These are phyloP conservation scores for Eueides isabella DNA, from an alignment of 1,140 invertebrate genomes.

Conservation along the genomic window DNA sequence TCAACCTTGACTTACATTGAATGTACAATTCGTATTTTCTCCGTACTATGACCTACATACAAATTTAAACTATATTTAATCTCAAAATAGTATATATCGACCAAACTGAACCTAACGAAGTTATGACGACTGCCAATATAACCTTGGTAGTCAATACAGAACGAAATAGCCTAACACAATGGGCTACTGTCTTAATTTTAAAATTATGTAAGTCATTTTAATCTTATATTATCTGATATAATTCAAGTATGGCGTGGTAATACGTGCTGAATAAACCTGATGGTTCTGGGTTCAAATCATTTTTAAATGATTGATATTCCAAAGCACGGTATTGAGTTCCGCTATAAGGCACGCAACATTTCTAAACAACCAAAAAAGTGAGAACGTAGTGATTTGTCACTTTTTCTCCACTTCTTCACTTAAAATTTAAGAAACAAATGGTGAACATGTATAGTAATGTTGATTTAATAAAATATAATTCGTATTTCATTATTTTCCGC, in stretches of 20 bases:
- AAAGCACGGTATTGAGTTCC: background rate
- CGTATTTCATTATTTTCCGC: background rate
- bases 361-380: background rate
- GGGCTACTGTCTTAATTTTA: background rate
- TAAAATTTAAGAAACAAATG: background rate
- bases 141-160: background rate
- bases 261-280: too few relatives aligned
- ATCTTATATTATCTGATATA: too few relatives aligned
- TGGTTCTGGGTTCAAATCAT: too few relatives aligned
- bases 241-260: too few relatives aligned
- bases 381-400: background rate
- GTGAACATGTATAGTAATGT: background rate
- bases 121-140: background rate
- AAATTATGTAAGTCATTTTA: background rate
- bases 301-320: background rate
- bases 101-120: background rate
- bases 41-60: conserved; percentile 12
- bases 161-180: background rate
- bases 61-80: background rate
- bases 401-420: background rate
- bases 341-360: too few relatives aligned
- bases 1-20: conserved; percentile 10
- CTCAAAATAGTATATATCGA: background rate
- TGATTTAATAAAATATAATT: background rate
- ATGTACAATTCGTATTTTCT: conserved; percentile 7